Evolutionary conservation across 2,888 invertebrate species (phyloP).

Genomic region (Cataglyphis altisquamis): DNA sequence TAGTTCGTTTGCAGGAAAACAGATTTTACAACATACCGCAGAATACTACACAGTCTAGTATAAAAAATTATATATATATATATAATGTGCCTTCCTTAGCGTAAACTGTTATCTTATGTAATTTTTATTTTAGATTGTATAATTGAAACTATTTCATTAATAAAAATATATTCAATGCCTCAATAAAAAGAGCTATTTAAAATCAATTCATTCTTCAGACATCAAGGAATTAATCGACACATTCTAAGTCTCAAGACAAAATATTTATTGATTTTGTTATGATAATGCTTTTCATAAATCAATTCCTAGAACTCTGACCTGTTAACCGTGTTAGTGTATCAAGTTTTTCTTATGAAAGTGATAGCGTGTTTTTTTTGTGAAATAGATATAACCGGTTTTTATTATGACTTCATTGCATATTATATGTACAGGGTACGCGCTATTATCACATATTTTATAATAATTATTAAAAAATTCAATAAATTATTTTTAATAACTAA

Average conservation of each 20-base stretch:
- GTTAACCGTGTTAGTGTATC: conserved; percentile 5
- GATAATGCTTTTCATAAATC: conserved; percentile 63
- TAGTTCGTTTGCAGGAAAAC: neutral
- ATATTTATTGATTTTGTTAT: conserved; percentile 56
- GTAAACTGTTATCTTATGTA: neutral
- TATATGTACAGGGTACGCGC: neutral
- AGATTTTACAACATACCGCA: neutral
- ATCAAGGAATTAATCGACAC: conserved; percentile 18
- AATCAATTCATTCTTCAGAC: conserved; percentile 15
- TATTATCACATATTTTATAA: conserved; percentile 7
- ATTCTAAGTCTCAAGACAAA: conserved; percentile 35
- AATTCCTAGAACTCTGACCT: conserved; percentile 48
- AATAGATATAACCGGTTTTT: conserved; percentile 35
- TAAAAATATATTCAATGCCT: conserved; percentile 10
- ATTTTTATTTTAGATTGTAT: conserved; percentile 13
- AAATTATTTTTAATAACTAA: conserved; percentile 8
- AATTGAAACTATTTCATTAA: conserved; percentile 7
- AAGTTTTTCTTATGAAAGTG: conserved; percentile 10
- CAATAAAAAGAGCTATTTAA: neutral
- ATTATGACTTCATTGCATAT: neutral
- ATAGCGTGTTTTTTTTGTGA: conserved; percentile 13
- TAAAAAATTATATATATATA: too few species aligned
- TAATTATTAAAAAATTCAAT: neutral
- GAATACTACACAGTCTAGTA: neutral
- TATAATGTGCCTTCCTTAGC: neutral